Base-by-base conservation (phyloP, 2,888 invertebrate genomes). In the Gortyna flavago region DNA sequence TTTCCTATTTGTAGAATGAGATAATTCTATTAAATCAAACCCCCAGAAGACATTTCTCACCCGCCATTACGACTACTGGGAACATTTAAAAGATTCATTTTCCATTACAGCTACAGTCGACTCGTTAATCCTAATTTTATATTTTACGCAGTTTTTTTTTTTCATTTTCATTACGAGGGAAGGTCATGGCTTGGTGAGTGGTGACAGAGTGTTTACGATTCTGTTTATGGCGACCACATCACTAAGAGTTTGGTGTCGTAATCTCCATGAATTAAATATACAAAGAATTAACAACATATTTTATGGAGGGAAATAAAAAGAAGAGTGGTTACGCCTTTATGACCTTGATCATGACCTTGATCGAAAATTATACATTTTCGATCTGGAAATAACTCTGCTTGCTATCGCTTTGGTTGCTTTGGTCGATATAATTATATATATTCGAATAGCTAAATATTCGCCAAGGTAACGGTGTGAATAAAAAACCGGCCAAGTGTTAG, bases 141-240 rank as follows among this genome's bases (percentile, higher is more conserved):
- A 92, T 90, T 93, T 80, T 68, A 79, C 68, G 67, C 7, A n/a
- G 16, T 65, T 68, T 68, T 48, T 68, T 48, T 51, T 80, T 75
- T 79, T 35, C 91, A 93, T 69, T 93, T 92, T 93, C 91, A 93
- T 93, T 92, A 91, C 85, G 83, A 72, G 80, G 61, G 68, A 80
- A 86, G 84, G 77, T 82, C 84, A 85, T 71, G 75, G 74, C 70
- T 65, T 85, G 87, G 87, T 85, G 89, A 87, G 11, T 87, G 88
- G 88, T 86, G 90, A 87, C 87, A 85, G 88, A 80, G 84, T 87
- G 84, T 92, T 94, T 93, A 93, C 90, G 93, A 92, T 80, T 54
- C 73, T 84, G 84, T 93, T 93, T 92, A 93, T 89, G 87, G 87
- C 88, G 80, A 76, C 77, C 84, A 85, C 87, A 87, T 87, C 85